phyloP scores from a whole-genome alignment of 2,113 vertebrate species.

The Hystrix brachyura region DNA sequence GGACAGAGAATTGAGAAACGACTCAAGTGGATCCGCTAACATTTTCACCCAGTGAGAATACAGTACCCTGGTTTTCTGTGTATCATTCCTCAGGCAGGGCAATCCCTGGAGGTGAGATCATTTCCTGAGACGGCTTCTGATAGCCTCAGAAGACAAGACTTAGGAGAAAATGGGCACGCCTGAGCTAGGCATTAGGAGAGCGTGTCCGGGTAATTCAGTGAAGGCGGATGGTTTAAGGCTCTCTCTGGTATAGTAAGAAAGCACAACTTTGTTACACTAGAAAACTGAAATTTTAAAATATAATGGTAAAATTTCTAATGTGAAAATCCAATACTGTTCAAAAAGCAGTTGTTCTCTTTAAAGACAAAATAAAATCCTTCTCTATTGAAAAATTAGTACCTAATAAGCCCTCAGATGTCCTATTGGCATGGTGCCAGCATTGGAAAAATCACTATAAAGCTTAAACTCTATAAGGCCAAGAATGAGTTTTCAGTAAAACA shows the following conservation, averaged over 20 bases:
- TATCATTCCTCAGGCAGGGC: background rate
- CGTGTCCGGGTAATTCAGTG: background rate
- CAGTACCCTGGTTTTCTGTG: background rate
- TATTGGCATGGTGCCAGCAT: background rate
- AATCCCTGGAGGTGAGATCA: slow-evolving; percentile 42
- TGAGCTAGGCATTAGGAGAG: background rate
- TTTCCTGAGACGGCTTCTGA: slow-evolving; percentile 33
- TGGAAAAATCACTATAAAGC: background rate
- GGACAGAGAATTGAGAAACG: slow-evolving; percentile 6
- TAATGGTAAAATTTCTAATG: slow-evolving; percentile 25
- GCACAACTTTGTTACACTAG: slow-evolving; percentile 41
- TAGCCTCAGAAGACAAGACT: background rate
- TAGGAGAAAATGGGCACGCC: background rate
- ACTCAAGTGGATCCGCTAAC: background rate
- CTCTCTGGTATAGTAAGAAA: slow-evolving; percentile 48
- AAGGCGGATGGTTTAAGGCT: slow-evolving; percentile 37
- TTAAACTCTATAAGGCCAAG: background rate
- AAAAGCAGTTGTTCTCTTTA: background rate
- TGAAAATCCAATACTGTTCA: slow-evolving; percentile 54
- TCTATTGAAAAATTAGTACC: slow-evolving; percentile 57
- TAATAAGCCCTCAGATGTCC: background rate
- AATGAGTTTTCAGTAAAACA: slow-evolving; percentile 15
- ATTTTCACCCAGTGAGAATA: slow-evolving; percentile 22
- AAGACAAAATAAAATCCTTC: slow-evolving; percentile 32
- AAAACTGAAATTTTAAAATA: slow-evolving; percentile 72